These are phyloP conservation scores for Scaptomyza caliginosa DNA, from an alignment of 2,888 invertebrate species.

Conservation along the genomic window DNA sequence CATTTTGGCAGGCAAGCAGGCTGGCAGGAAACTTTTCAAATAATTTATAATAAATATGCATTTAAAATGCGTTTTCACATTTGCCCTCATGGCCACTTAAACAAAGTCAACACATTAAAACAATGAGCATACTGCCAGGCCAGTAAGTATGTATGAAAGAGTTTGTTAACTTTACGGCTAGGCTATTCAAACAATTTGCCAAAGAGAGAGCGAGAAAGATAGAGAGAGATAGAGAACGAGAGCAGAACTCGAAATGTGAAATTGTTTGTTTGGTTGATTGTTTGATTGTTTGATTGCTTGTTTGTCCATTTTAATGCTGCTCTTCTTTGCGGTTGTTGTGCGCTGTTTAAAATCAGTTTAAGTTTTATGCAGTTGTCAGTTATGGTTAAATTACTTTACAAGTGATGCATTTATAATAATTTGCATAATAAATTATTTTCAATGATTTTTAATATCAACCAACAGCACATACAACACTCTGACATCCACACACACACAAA, in stretches of 20 bases:
- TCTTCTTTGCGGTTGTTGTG: slow-evolving; percentile 57
- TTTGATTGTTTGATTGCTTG: slow-evolving; percentile 44
- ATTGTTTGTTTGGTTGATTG: slow-evolving; percentile 18
- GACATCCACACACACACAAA: slow-evolving; percentile 16
- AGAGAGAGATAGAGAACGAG: slow-evolving; percentile 38
- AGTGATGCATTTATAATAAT: slow-evolving; percentile 76
- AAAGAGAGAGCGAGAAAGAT: background rate
- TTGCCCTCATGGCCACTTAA: slow-evolving; percentile 58
- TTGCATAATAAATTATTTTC: slow-evolving; percentile 76
- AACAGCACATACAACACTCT: slow-evolving; percentile 27
- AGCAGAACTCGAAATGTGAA: slow-evolving; percentile 16
- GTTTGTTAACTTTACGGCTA: slow-evolving; percentile 66
- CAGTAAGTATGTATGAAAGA: slow-evolving; percentile 12
- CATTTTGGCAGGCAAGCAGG: slow-evolving; percentile 14
- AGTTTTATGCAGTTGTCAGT: slow-evolving; percentile 64
- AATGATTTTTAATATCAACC: slow-evolving; percentile 63
- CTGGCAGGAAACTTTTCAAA: slow-evolving; percentile 18
- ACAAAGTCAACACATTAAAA: slow-evolving; percentile 61
- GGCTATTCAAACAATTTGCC: slow-evolving; percentile 64
- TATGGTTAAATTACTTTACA: slow-evolving; percentile 69
- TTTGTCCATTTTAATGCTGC: slow-evolving; percentile 61
- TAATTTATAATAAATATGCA: slow-evolving; percentile 68
- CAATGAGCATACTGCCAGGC: slow-evolving; percentile 27
- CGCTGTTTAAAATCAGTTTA: slow-evolving; percentile 71
- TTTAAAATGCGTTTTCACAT: slow-evolving; percentile 54